Percentiles rank a stretch among this genome's conserved stretches.
These are phyloP conservation scores for Chouioia cunea DNA, from an alignment of 2,888 invertebrate genomes.

Conservation along the genomic window DNA sequence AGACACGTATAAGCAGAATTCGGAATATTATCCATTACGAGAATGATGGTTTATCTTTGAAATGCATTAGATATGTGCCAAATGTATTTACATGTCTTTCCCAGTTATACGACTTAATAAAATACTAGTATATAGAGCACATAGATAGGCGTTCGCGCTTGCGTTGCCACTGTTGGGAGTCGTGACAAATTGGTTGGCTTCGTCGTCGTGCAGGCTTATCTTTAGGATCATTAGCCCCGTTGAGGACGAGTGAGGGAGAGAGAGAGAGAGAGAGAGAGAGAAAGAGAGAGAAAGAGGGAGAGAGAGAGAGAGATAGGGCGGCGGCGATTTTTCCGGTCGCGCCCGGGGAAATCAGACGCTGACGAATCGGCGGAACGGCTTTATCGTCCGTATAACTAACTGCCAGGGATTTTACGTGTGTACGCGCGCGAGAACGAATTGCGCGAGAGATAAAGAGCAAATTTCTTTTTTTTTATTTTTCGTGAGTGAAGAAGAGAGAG, in stretches of 20 bases:
- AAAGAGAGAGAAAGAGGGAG: slow-evolving; percentile 10
- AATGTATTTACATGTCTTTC: slow-evolving; percentile 17
- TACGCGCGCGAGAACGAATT: slow-evolving; percentile 39
- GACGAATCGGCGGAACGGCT: slow-evolving; percentile 49
- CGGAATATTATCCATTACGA: slow-evolving; percentile 23
- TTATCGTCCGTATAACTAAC: slow-evolving; percentile 50
- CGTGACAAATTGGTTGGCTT: neutral
- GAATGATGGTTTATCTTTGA: slow-evolving; percentile 33
- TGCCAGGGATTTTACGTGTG: slow-evolving; percentile 44
- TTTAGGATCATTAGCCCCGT: slow-evolving; percentile 41
- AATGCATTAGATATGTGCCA: slow-evolving; percentile 16
- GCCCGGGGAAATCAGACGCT: slow-evolving; percentile 49
- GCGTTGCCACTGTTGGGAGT: too few relatives aligned
- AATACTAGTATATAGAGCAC: neutral
- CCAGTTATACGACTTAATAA: slow-evolving; percentile 3
- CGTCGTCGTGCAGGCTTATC: slow-evolving; percentile 27
- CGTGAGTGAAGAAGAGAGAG: slow-evolving; percentile 7
- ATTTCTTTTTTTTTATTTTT: slow-evolving; percentile 9
- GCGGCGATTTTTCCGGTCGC: slow-evolving; percentile 45
- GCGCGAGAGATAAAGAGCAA: slow-evolving; percentile 41
- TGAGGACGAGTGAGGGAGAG: slow-evolving; percentile 2
- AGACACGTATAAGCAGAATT: slow-evolving; percentile 29
- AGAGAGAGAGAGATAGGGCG: slow-evolving; percentile 10
- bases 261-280: neutral
- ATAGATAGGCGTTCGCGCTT: too few relatives aligned